Base-by-base conservation (phyloP, 1,140 invertebrate genomes). In the Euschistus heros region DNA sequence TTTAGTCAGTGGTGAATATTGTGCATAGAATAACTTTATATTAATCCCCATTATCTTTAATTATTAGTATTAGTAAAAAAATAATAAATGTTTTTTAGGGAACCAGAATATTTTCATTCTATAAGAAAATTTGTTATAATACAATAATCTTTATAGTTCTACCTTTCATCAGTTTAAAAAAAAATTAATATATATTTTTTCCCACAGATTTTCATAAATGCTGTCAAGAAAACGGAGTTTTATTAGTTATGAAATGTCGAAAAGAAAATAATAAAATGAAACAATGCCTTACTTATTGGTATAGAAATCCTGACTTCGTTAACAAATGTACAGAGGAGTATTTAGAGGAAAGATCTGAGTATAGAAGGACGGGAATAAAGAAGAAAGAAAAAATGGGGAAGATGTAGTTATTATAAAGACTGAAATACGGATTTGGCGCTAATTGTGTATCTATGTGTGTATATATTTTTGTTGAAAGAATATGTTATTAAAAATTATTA, bases 271-370 rank as follows among this genome's bases (percentile, higher is more conserved):
- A 76, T 6, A 74, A 70, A 0, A 71, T 94, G 27, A 85, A 83
- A 74, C 75, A 79, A 3, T 95, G 92, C 74, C 74, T 92, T 3
- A 70, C 76, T 4, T 76, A 74, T 22, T 93, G 91, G 92, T 94
- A 84, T 74, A 71, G 82, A 63, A 80, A 94, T 77, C 80, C 87
- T 70, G 79, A 82, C 0, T 92, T 94, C 70, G 82, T 79, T 72
- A 78, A 85, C 59, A 69, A 82, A 67, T 92, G 90, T 72, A 87
- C 78, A 66, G 76, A 89, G 69, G 80, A 89, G 74, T 95, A 94
- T 79, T 79, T 95, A 69, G 72, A 83, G 27, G 86, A 94, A 75
- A 80, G 92, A 72, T 83, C 83, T 68, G 84, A 91, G 75, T 94
- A 84, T 70, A 82, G 92, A 74, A 77, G 80, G 71, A 92, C 89